Base-by-base conservation (phyloP, 2,888 invertebrate genomes). In the Hecatera dysodea region DNA sequence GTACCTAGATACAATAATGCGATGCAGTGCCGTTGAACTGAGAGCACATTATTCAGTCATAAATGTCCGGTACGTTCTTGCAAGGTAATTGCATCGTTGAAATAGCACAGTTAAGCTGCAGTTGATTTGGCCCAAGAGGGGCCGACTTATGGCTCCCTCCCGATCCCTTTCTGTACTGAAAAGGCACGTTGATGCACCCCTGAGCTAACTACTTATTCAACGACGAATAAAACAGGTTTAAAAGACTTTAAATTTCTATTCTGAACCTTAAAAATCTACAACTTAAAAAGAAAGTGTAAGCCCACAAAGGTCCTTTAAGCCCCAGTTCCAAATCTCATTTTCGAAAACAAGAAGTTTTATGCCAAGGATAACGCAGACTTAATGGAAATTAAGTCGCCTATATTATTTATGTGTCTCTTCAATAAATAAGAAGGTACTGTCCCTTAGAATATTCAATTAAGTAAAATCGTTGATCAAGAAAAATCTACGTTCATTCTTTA, bases 71-170 rank as follows among this genome's bases (percentile, higher is more conserved):
- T 44, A 24, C 24, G 48, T 52, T 52, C 15, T 39, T 46, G 42
- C n/a, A 59, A 55, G 52, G 44, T 75, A 67, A 62, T 61, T 70
- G 64, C 65, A 36, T 63, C 52, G 42, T 68, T 79, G 63, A 61
- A 70, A 66, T 67, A 42, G 55, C 33, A 22, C 22, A 46, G 46
- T 56, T 42, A 56, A 65, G 48, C 64, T 62, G 74, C 39, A 55
- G 9, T 50, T 67, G 53, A 53, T 61, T 27, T 22, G 50, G 24
- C 39, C 24, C 8, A 48, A 67, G 63, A 36, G 56, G 17, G 27
- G 17, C n/a, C 2, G 48, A 42, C 56, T 75, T 57, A 46, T 24
- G 42, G 44, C 52, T 39, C 60, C 42, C 80, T 80, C 81, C 64
- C 60, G 48, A 78, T 80, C 81, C 64, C 27, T 42, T 50, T 44